phyloP scores from a whole-genome alignment of 2,888 invertebrate genomes.

The Nebria salina region DNA sequence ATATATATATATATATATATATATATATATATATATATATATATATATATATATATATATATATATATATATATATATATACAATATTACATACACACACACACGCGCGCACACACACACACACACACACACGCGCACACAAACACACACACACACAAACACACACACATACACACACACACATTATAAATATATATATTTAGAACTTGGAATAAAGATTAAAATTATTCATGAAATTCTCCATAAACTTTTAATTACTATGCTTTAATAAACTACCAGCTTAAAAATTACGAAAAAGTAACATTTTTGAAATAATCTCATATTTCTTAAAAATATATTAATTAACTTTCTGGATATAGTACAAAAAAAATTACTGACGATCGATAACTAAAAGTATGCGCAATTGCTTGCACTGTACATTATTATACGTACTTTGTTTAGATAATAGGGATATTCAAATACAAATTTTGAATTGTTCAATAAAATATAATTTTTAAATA shows the following conservation, averaged over 20 bases:
- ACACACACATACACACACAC: not conserved
- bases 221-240: slow-evolving; percentile 40
- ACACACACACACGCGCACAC: not conserved
- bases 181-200: not conserved
- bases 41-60: too few species aligned
- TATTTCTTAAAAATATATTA: too few species aligned
- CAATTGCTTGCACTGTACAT: too few species aligned
- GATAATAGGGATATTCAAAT: too few species aligned
- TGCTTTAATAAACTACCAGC: slow-evolving; percentile 34
- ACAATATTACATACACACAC: not conserved
- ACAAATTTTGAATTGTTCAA: too few species aligned
- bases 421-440: too few species aligned
- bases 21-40: too few species aligned
- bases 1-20: not conserved
- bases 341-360: too few species aligned
- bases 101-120: not conserved
- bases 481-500: too few species aligned
- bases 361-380: too few species aligned
- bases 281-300: not conserved
- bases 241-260: slow-evolving; percentile 24
- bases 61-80: too few species aligned
- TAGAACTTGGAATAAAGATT: slow-evolving; percentile 32
- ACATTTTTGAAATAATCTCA: not conserved
- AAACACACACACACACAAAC: not conserved
- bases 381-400: too few species aligned